Evolutionary conservation across 2,113 vertebrate species (phyloP), one percentile per base, ranked within the genome.

Genomic region (Melanocharis versteri): DNA sequence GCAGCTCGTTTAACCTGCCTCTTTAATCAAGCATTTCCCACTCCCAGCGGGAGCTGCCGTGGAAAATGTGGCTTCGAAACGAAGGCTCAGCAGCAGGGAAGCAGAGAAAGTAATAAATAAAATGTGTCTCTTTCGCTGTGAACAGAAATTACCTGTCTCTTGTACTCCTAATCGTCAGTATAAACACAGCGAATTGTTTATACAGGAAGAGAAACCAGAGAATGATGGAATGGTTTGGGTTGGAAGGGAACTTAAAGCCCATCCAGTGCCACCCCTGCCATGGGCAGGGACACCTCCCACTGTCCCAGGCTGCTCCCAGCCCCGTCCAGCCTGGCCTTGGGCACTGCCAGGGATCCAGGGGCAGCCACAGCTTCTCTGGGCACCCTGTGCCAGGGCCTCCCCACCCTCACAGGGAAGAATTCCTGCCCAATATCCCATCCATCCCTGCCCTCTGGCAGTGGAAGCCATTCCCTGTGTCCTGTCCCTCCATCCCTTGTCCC

Each of bases 241-340:
- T 1, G 44, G 60, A 30, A 45, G 15, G 33, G 31, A 72, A 0
- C 1, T 39, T 14, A 45, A n/a, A 66, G 0, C 1, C 0, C 51
- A 51, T 8, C 35, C 4, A 0, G 0, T 35, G 0, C 42, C 50
- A 15, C 11, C 50, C 13, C 27, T 11, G 31, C 50, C 76, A 56
- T 13, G 18, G 27, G 68, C 68, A 89, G 76, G 58, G 76, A 73
- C 86, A 13, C 51, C 37, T 89, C 6, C 86, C 68, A 51, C 68
- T 10, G 16, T 35, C 37, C 60, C 77, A 65, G 57, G 35, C 7
- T 57, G 31, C 15, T 65, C 86, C 58, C 2, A 28, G 24, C 28
- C 65, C 64, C 7, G 2, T 30, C 73, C 85, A 88, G 4, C 66
- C 76, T 72, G 76, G 57, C 75, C 75, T 71, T 17, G 85, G 75